phyloP scores from a whole-genome alignment of 1,140 invertebrate genomes.

The Dendrolimus punctatus region DNA sequence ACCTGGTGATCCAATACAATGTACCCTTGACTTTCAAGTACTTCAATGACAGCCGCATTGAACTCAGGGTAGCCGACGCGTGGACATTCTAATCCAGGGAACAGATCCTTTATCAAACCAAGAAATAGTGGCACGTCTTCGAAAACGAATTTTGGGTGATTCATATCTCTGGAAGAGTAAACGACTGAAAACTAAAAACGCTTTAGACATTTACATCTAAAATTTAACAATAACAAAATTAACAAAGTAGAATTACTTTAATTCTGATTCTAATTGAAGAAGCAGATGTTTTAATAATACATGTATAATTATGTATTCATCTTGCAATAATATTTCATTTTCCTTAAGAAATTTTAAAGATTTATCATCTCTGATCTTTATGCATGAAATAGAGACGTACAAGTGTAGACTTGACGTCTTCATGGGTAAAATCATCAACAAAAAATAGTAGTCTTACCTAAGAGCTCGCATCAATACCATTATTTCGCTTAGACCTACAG shows the following conservation, averaged over 20 bases:
- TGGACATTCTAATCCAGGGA: constrained; percentile 90
- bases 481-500: constrained; percentile 84
- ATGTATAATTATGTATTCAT: no score
- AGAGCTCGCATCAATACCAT: constrained; percentile 91
- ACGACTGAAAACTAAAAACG: background rate
- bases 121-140: constrained; percentile 93
- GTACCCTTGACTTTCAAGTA: constrained; percentile 78
- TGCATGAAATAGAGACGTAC: no score
- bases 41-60: constrained; percentile 82
- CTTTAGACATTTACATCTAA: no score
- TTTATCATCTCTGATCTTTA: background rate
- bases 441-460: constrained; percentile 44
- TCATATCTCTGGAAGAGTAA: constrained; percentile 82
- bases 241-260: no score
- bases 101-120: constrained; percentile 89
- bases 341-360: background rate
- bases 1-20: constrained; percentile 82
- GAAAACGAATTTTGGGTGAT: constrained; percentile 92
- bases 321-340: background rate
- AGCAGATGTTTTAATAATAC: no score
- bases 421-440: no score
- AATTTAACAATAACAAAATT: no score
- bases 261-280: no score
- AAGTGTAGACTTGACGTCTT: no score
- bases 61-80: constrained; percentile 89